Evolutionary conservation across 2,113 vertebrate species (phyloP), one percentile per base, ranked within the genome.

Genomic region (Neomonachus schauinslandi): DNA sequence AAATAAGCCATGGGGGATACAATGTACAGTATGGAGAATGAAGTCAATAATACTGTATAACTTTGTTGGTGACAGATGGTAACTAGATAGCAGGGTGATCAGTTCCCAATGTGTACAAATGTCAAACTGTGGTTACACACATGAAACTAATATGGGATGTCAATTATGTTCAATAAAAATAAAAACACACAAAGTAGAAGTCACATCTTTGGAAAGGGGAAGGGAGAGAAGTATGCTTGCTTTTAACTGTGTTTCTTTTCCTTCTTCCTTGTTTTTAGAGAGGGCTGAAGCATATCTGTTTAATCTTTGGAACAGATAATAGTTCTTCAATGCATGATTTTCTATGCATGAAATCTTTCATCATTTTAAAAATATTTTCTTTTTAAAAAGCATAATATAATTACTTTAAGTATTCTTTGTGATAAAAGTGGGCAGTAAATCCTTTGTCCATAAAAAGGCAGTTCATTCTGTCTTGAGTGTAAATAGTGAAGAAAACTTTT

Each of bases 371-470:
- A 87, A 67, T 80, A 91, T 69, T 69, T 85, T 55, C 36, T 91
- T 88, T 85, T 76, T n/a, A 51, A 80, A 95, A 85, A 82, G n/a
- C 33, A 67, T 79, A 77, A 31, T n/a, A 42, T 39, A 76, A 57
- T 77, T 71, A 33, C 16, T 94, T 95, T 92, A 95, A 92, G 65
- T n/a, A 39, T 81, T 61, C 81, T 85, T 91, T 92, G 59, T 89
- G 19, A 51, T 80, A 67, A 93, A 93, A 15, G 90, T 57, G 39
- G 18, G n/a, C 80, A 90, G 46, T 67, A 92, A 92, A 91, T 88
- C 18, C 69, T 42, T 91, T 57, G 55, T 69, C 55, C 55, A 22
- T 83, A 53, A 84, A 82, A 80, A 31, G 46, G 26, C 2, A 82
- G 49, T 84, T 93, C 51, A 93, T 85, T 90, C 71, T 93, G 33